Percentiles rank a stretch among this genome's conserved stretches.
phyloP scores from a whole-genome alignment of 2,113 vertebrate genomes.

The Callocephalon fimbriatum region DNA sequence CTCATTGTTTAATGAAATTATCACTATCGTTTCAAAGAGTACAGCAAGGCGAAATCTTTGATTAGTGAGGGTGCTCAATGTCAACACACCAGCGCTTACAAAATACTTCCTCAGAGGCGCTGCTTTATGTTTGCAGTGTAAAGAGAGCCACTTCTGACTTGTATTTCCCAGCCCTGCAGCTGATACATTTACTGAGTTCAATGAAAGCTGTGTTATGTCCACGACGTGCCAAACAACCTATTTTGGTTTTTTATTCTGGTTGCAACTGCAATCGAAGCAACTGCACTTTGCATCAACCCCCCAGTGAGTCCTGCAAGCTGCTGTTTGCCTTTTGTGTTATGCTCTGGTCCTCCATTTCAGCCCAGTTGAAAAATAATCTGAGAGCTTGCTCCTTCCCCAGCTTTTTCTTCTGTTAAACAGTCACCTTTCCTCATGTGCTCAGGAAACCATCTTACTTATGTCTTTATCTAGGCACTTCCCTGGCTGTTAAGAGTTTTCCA shows the following conservation, averaged over 20 bases:
- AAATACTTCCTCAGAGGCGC: not conserved
- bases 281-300: not conserved
- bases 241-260: not conserved
- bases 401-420: not conserved
- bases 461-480: not conserved
- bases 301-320: not conserved
- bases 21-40: not conserved
- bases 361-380: not conserved
- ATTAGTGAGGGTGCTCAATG: not conserved
- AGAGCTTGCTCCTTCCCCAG: not conserved
- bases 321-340: not conserved
- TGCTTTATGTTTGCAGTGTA: not conserved
- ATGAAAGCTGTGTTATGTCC: no score
- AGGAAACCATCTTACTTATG: not conserved
- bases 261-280: not conserved
- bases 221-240: not conserved
- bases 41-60: not conserved
- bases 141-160: not conserved
- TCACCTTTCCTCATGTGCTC: not conserved
- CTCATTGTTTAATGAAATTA: accelerated
- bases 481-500: not conserved
- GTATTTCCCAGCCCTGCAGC: not conserved
- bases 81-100: not conserved
- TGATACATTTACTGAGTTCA: no score
- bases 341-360: not conserved